phyloP scores from a whole-genome alignment of 2,113 vertebrate genomes.

The Sebastes schlegelii region DNA sequence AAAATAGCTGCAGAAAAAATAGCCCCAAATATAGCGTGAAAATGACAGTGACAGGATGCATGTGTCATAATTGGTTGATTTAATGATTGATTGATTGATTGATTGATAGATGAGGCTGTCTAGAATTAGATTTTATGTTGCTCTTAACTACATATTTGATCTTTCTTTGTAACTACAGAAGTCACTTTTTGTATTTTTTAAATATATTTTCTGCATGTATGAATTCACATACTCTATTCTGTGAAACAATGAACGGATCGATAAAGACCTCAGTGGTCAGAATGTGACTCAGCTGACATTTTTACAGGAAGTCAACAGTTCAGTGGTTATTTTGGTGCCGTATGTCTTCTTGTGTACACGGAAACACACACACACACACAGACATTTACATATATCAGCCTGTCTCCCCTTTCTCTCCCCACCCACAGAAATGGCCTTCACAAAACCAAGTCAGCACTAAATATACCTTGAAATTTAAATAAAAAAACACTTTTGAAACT shows the following conservation, averaged over 20 bases:
- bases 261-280: neutral
- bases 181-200: neutral
- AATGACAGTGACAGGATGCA: neutral
- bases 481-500: conserved; percentile 8
- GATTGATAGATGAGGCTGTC: neutral
- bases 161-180: neutral
- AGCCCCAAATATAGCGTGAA: neutral
- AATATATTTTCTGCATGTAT: neutral
- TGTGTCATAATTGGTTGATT: neutral
- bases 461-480: conserved; percentile 17
- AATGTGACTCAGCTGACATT: neutral
- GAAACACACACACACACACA: conserved; percentile 36
- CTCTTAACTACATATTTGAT: neutral
- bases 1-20: neutral
- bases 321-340: neutral
- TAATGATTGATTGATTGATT: neutral
- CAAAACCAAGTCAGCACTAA: neutral
- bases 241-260: too few relatives aligned
- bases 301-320: conserved; percentile 33
- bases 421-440: conserved; percentile 49
- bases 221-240: too few relatives aligned
- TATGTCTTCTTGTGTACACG: neutral
- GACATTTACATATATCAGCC: neutral
- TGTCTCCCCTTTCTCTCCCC: conserved; percentile 27
- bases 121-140: neutral